Percentiles rank a stretch among this genome's conserved stretches.
phyloP scores from a whole-genome alignment of 2,888 invertebrate species.

The Lumbricus terrestris region DNA sequence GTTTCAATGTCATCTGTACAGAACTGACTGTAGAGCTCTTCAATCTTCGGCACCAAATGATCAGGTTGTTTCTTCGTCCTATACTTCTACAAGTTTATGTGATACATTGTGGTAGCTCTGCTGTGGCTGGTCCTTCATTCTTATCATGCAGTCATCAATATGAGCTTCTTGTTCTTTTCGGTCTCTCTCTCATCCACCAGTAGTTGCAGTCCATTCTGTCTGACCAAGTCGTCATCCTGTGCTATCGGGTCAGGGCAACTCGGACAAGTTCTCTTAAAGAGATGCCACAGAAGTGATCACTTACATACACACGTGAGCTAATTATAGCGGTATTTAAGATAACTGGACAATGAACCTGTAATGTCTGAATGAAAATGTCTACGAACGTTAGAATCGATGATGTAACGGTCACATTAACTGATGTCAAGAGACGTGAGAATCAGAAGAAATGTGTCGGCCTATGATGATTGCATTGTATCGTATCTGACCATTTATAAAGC shows the following conservation, averaged over 20 bases:
- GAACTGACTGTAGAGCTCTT: not conserved
- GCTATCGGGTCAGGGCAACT: not conserved
- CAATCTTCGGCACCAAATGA: not conserved
- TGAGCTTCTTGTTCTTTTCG: not conserved
- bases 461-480: too few relatives aligned
- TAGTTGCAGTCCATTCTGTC: not conserved
- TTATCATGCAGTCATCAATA: not conserved
- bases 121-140: not conserved
- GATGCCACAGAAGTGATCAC: not conserved
- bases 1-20: not conserved
- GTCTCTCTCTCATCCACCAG: not conserved
- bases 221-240: not conserved
- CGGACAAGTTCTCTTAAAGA: not conserved
- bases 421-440: not conserved
- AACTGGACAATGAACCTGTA: not conserved
- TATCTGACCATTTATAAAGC: too few relatives aligned
- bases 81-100: not conserved
- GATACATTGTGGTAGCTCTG: not conserved
- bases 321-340: not conserved
- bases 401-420: not conserved
- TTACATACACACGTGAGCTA: not conserved
- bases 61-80: not conserved
- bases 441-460: not conserved
- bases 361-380: not conserved
- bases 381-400: not conserved